Conservation (phyloP, 92 coral and sea anemone species). For the Paramuricea clavata region DNA sequence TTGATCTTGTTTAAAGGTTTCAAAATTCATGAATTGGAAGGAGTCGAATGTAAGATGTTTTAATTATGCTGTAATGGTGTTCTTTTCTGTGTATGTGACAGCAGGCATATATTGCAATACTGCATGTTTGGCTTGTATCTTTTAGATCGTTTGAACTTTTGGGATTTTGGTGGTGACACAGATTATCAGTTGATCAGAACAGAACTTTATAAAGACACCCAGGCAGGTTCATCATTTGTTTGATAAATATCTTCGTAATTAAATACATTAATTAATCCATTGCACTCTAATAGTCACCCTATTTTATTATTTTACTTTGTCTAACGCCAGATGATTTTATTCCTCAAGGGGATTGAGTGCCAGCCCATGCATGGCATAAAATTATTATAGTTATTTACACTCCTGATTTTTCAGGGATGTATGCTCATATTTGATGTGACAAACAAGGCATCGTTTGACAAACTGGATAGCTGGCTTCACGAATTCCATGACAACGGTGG, state of each 20-base stretch:
- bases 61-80: not conserved
- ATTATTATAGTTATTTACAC: constrained; percentile 9
- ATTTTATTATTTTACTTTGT: too few relatives aligned
- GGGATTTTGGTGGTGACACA: constrained; percentile 99
- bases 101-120: not conserved
- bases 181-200: constrained; percentile 90
- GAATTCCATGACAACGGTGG: constrained; percentile 89
- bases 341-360: too few relatives aligned
- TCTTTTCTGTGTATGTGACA: not conserved
- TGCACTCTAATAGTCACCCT: too few relatives aligned
- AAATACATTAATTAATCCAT: too few relatives aligned
- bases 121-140: not conserved
- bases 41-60: constrained; percentile 81
- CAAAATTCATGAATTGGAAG: constrained; percentile 89
- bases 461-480: constrained; percentile 87
- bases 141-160: constrained; percentile 89
- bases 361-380: too few relatives aligned
- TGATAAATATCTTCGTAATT: not conserved
- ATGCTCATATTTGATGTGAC: constrained; percentile 93
- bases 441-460: constrained; percentile 86
- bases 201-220: constrained; percentile 94
- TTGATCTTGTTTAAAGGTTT: constrained; percentile 69
- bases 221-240: constrained; percentile 50
- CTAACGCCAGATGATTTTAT: too few relatives aligned
- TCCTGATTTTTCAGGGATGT: constrained; percentile 72